These are phyloP conservation scores for Branchinecta lindahli DNA, from an alignment of 1,140 invertebrate species.

Conservation along the genomic window DNA sequence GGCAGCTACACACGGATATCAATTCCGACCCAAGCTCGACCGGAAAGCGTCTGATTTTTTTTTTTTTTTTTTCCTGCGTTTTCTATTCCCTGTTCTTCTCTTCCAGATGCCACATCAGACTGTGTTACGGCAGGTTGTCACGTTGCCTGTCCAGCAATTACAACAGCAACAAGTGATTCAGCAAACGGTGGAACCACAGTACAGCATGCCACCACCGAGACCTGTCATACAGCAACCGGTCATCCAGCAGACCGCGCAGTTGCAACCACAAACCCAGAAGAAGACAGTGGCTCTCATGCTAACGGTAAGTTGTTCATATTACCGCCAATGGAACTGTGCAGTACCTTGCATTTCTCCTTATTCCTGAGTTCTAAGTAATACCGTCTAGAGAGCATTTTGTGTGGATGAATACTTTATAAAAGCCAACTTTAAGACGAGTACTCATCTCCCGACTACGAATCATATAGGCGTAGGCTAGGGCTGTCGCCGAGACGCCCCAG, in stretches of 20 bases:
- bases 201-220: constrained; percentile 29
- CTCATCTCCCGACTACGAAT: no score
- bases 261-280: constrained; percentile 16
- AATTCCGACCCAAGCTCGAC: no score
- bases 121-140: constrained; percentile 27
- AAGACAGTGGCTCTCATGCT: constrained; percentile 48
- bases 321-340: not conserved
- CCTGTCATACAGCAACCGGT: constrained; percentile 19
- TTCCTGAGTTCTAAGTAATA: no score
- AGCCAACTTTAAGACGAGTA: no score
- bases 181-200: constrained; percentile 34
- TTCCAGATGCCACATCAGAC: constrained; percentile 10
- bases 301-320: constrained; percentile 42
- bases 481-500: no score
- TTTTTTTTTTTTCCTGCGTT: constrained; percentile 8
- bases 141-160: constrained; percentile 5
- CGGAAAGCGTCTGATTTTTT: not conserved
- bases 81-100: not conserved
- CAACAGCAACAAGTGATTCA: constrained; percentile 21
- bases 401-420: no score
- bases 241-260: constrained; percentile 16
- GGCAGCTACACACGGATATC: no score
- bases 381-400: no score
- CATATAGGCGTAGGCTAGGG: no score
- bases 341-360: no score